Percentiles rank a stretch among this genome's conserved stretches.
Evolutionary conservation across 2,113 vertebrate species (phyloP).

Genomic region (Nyctereutes procyonoides): DNA sequence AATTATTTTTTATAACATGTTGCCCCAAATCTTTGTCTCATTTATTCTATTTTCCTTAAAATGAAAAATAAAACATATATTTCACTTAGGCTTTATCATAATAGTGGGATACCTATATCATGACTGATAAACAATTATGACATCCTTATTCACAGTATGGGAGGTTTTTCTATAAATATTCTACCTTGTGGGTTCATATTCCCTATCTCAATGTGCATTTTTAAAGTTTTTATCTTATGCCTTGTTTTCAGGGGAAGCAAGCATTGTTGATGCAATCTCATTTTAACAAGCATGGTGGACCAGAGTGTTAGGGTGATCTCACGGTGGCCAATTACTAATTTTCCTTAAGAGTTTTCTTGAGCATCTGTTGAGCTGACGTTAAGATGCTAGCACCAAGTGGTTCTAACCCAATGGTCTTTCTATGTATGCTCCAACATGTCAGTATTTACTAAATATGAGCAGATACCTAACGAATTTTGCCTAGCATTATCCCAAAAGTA

Average conservation of each 20-base stretch:
- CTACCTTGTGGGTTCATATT: background rate
- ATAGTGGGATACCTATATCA: background rate
- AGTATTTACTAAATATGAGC: background rate
- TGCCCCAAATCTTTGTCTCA: background rate
- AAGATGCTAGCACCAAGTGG: background rate
- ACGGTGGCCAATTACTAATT: background rate
- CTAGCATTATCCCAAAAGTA: background rate
- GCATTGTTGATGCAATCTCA: background rate
- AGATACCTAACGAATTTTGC: background rate
- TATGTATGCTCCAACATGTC: background rate
- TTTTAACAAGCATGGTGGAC: background rate
- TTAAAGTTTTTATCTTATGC: background rate
- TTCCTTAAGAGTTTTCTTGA: background rate
- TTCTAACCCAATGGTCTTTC: background rate
- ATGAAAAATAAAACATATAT: background rate
- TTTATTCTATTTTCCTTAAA: slow-evolving; percentile 21
- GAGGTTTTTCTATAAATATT: background rate
- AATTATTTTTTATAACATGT: background rate
- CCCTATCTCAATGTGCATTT: background rate
- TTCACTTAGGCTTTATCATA: slow-evolving; percentile 27
- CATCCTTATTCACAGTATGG: background rate
- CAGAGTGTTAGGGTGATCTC: background rate
- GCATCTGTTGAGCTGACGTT: background rate
- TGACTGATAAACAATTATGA: background rate
- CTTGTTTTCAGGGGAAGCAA: background rate